A percentile compares a stretch with the other conserved stretches of the same genome.
Conservation (phyloP, 1,140 invertebrate genomes). For the Batillaria attramentaria region DNA sequence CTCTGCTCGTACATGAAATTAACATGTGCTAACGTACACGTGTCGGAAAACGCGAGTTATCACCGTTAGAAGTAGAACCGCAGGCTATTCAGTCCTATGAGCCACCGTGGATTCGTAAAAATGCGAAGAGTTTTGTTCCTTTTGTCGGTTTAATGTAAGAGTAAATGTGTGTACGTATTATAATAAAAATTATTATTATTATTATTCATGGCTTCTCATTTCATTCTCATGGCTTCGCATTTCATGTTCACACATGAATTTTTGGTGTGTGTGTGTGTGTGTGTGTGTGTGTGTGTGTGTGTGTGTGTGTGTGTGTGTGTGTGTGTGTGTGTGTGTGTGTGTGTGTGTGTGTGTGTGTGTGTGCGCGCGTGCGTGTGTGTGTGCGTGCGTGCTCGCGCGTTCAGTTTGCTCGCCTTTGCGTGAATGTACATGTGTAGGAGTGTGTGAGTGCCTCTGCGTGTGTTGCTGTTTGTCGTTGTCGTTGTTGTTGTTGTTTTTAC, state of each 20-base stretch:
- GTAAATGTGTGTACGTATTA: not conserved
- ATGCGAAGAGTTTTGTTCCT: too few relatives aligned
- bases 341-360: not conserved
- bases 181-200: not conserved
- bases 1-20: too few relatives aligned
- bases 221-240: too few relatives aligned
- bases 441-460: slow-evolving; percentile 21
- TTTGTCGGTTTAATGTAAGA: too few relatives aligned
- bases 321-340: not conserved
- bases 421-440: not conserved
- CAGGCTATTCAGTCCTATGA: too few relatives aligned
- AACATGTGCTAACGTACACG: too few relatives aligned
- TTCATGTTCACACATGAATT: too few relatives aligned
- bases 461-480: not conserved
- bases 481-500: not conserved
- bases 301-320: not conserved
- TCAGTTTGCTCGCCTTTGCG: not conserved
- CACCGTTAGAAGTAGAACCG: too few relatives aligned
- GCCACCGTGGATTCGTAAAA: too few relatives aligned
- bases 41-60: too few relatives aligned
- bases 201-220: too few relatives aligned
- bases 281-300: slow-evolving; percentile 16
- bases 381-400: not conserved
- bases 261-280: slow-evolving; percentile 20
- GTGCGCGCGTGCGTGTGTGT: not conserved